phyloP scores from a whole-genome alignment of 2,888 invertebrate species.

The Tenthredo mesomela region DNA sequence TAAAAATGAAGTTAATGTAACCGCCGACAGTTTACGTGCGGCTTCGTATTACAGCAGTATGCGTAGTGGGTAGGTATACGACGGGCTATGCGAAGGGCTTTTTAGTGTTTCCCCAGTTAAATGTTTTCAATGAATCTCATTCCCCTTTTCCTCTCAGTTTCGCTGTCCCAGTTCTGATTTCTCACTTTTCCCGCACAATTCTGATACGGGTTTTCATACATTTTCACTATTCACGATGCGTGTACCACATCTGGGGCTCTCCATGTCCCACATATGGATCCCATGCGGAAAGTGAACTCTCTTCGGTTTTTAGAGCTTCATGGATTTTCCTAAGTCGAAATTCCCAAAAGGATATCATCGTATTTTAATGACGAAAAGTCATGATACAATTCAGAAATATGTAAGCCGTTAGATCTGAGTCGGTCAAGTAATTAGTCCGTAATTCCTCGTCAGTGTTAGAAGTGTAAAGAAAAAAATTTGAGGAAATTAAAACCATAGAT shows the following conservation, averaged over 20 bases:
- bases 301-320: no score
- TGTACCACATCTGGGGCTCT: background rate
- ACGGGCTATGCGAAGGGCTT: constrained; percentile 30
- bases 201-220: background rate
- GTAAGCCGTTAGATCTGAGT: no score
- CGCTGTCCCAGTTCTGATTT: constrained; percentile 13
- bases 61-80: background rate
- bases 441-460: no score
- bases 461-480: background rate
- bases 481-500: background rate
- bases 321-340: no score
- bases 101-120: constrained; percentile 51
- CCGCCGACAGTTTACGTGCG: constrained; percentile 46
- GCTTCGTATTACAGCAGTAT: background rate
- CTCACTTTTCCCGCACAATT: constrained; percentile 19
- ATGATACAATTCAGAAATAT: no score
- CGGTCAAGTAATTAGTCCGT: background rate
- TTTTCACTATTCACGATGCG: background rate
- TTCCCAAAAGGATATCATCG: no score
- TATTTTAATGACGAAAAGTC: no score
- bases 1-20: constrained; percentile 48
- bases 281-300: no score
- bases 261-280: no score
- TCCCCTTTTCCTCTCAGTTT: constrained; percentile 1
- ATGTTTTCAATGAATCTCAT: constrained; percentile 53